phyloP scores from a whole-genome alignment of 2,113 vertebrate species.

The Xiphorhynchus elegans region DNA sequence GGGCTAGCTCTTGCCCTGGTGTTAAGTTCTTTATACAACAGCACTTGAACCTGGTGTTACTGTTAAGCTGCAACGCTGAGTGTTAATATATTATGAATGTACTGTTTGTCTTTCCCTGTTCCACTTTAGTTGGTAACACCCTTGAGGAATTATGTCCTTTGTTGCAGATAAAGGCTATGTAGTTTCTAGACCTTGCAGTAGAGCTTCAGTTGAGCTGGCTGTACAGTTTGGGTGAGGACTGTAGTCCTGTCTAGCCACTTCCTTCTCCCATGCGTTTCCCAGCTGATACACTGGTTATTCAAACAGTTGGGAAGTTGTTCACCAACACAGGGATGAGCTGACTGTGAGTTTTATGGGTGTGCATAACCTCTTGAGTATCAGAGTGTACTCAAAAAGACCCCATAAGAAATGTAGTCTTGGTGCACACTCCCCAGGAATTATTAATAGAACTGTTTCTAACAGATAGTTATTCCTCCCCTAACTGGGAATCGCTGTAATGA shows the following conservation, averaged over 20 bases:
- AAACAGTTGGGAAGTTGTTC: background rate
- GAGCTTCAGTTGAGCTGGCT: background rate
- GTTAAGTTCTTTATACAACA: background rate
- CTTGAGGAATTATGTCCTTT: background rate
- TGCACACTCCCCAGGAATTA: background rate
- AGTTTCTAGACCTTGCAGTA: background rate
- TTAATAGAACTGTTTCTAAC: background rate
- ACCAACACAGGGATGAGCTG: background rate
- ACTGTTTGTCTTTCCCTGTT: background rate
- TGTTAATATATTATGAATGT: background rate
- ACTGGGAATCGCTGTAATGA: background rate
- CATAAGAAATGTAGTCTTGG: background rate
- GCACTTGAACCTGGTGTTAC: background rate
- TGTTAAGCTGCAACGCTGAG: background rate
- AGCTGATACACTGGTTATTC: background rate
- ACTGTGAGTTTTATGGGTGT: background rate
- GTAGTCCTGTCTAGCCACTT: background rate
- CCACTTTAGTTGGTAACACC: background rate
- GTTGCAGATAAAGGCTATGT: background rate
- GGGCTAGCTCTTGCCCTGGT: background rate
- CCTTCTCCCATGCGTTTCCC: background rate
- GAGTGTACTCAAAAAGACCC: background rate
- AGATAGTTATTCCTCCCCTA: background rate
- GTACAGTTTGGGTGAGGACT: background rate
- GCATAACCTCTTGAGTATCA: background rate